These are phyloP conservation scores for Heterodera carotae DNA, from an alignment of 1,140 invertebrate species.

Conservation along the genomic window DNA sequence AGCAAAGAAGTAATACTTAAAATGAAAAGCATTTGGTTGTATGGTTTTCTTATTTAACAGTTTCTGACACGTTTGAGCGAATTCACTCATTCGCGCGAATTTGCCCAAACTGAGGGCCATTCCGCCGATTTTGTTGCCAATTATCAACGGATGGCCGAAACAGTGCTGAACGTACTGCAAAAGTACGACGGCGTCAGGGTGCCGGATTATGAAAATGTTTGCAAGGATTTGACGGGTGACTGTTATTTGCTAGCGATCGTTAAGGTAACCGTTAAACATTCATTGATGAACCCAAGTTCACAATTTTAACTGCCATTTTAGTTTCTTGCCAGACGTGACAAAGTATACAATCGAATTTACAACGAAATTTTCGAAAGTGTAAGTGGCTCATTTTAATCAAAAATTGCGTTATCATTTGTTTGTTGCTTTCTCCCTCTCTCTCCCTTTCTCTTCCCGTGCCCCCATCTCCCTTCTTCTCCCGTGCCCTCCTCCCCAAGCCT, in stretches of 20 bases:
- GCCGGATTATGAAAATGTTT: constrained; percentile 39
- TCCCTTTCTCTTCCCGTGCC: too few relatives aligned
- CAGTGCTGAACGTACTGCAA: constrained; percentile 31
- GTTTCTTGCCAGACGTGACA: constrained; percentile 48
- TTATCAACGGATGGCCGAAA: constrained; percentile 35
- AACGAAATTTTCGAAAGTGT: constrained; percentile 47
- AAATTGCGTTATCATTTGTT: too few relatives aligned
- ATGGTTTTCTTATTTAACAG: too few relatives aligned
- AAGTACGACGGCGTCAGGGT: constrained; percentile 38
- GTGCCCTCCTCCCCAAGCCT: too few relatives aligned
- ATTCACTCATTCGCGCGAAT: constrained; percentile 33
- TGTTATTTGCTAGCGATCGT: constrained; percentile 39
- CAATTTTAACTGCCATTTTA: background rate
- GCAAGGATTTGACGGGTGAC: constrained; percentile 27
- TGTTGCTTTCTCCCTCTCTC: too few relatives aligned
- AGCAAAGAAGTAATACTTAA: constrained; percentile 45
- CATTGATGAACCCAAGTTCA: background rate
- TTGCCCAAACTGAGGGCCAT: constrained; percentile 24
- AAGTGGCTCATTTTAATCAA: constrained; percentile 17
- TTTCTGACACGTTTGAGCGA: constrained; percentile 33
- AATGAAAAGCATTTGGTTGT: too few relatives aligned
- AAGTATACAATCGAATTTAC: constrained; percentile 46
- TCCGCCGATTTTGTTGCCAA: constrained; percentile 19
- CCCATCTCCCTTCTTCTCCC: too few relatives aligned
- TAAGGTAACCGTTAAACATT: constrained; percentile 10